A percentile compares a stretch with the other conserved stretches of the same genome.
Conservation (phyloP, 2,113 vertebrate species). For the Leptobrachium ailaonicum region DNA sequence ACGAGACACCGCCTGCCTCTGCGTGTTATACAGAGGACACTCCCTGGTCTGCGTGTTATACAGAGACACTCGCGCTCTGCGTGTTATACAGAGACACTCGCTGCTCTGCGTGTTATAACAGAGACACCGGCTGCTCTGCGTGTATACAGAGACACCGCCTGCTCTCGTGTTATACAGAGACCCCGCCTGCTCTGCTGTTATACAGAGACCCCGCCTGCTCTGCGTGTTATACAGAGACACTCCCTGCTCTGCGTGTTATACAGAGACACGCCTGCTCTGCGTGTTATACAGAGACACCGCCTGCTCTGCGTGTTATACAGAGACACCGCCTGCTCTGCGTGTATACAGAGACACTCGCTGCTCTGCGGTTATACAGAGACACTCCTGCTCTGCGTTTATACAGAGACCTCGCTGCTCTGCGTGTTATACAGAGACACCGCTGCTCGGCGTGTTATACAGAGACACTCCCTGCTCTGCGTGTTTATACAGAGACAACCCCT, state of each 20-base stretch:
- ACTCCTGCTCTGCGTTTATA: not conserved
- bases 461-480: too few species aligned
- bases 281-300: not conserved
- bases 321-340: too few species aligned
- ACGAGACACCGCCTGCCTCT: too few species aligned
- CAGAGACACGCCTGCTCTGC: not conserved
- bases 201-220: not conserved
- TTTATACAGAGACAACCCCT: too few species aligned
- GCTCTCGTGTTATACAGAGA: not conserved
- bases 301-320: too few species aligned
- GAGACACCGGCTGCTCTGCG: not conserved
- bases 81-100: too few species aligned
- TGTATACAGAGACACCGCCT: not conserved
- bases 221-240: not conserved
- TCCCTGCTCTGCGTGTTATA: not conserved
- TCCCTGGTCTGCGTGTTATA: not conserved
- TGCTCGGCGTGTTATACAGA: too few species aligned
- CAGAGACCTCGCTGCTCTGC: not conserved
- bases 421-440: too few species aligned
- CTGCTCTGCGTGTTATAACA: not conserved
- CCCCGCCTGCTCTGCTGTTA: too few species aligned
- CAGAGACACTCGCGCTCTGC: not conserved
- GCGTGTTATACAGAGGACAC: not conserved
- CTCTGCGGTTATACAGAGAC: not conserved
- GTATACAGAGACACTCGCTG: not conserved